Evolutionary conservation across 2,888 invertebrate species (phyloP).

Genomic region (Brachypalpus laphriformis): DNA sequence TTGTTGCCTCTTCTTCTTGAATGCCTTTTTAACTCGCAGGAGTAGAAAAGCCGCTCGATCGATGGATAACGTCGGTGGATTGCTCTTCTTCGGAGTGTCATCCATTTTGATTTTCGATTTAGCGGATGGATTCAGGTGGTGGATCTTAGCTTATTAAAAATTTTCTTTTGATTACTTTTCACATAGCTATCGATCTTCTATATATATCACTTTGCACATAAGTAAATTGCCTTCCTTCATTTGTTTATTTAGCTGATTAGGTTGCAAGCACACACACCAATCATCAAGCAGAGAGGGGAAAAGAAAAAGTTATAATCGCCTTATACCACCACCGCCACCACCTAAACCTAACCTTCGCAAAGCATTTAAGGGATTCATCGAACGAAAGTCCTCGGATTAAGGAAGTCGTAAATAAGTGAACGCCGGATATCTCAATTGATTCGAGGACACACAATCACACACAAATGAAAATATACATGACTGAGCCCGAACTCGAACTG

Average conservation of each 20-base stretch:
- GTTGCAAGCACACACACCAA: constrained; percentile 13
- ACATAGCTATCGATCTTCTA: constrained; percentile 19
- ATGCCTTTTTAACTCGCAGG: constrained; percentile 93
- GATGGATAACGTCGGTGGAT: constrained; percentile 87
- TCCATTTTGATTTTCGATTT: constrained; percentile 75
- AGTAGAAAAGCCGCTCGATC: constrained; percentile 95
- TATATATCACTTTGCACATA: constrained; percentile 15
- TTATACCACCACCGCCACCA: constrained; percentile 16
- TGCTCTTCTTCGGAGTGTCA: constrained; percentile 80
- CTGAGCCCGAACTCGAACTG: neutral
- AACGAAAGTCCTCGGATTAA: constrained; percentile 28
- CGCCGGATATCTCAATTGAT: constrained; percentile 63
- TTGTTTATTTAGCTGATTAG: constrained; percentile 21
- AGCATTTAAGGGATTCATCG: constrained; percentile 14
- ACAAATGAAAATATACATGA: constrained; percentile 19
- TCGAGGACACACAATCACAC: constrained; percentile 4
- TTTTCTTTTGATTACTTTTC: constrained; percentile 22
- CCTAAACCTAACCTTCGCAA: constrained; percentile 20
- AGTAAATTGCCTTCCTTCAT: neutral
- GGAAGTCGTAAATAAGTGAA: constrained; percentile 56
- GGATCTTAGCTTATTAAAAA: neutral
- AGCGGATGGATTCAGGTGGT: neutral
- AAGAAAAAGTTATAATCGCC: constrained; percentile 5
- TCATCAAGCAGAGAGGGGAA: neutral
- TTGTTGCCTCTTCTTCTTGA: constrained; percentile 94